Percentiles rank a stretch among this genome's conserved stretches.
phyloP scores from a whole-genome alignment of 2,113 vertebrate species.

The Passer montanus region DNA sequence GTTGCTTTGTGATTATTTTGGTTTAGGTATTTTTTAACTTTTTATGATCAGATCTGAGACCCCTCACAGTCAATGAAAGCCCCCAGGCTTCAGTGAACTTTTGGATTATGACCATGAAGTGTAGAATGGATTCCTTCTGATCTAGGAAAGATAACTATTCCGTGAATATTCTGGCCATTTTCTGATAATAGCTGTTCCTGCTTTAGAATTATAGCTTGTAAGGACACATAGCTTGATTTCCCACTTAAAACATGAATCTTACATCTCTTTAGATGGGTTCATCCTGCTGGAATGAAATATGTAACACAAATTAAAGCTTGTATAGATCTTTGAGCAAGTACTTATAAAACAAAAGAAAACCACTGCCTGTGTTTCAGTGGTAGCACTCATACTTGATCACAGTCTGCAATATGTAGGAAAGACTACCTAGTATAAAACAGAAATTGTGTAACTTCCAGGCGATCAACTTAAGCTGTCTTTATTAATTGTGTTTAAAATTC shows the following conservation, averaged over 20 bases:
- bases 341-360: background rate
- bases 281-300: background rate
- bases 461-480: background rate
- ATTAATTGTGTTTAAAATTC: background rate
- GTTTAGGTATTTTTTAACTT: background rate
- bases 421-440: background rate
- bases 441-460: background rate
- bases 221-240: background rate
- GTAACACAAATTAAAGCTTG: background rate
- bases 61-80: background rate
- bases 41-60: background rate
- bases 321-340: background rate
- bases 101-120: background rate
- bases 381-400: background rate
- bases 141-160: background rate
- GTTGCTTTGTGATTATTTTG: background rate
- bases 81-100: background rate
- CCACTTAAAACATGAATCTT: background rate
- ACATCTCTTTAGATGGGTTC: background rate
- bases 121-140: background rate
- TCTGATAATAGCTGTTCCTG: background rate
- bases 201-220: background rate
- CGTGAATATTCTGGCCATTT: background rate
- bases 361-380: background rate
- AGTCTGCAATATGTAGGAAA: background rate